Base-by-base conservation (phyloP, 2,113 vertebrate species). In the Etheostoma cragini region DNA sequence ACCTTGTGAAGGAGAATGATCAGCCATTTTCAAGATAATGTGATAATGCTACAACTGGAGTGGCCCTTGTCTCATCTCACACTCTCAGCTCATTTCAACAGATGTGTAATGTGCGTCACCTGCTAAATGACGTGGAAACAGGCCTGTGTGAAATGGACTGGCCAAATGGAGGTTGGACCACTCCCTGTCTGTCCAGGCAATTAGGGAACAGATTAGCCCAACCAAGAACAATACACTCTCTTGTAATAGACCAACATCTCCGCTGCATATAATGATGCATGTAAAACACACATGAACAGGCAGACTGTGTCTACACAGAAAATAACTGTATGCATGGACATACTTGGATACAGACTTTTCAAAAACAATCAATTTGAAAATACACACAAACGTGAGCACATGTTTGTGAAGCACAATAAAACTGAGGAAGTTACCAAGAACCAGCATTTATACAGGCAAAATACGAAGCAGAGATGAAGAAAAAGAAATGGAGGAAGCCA, bases 91-190 rank as follows among this genome's bases (percentile, higher is more conserved):
- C 78, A 71, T 87, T 83, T 81, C 65, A 83, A 90, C 93, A 93
- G 91, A 93, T 94, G 93, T 87, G 78, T 82, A 87, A 94, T 90
- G 87, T 82, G 85, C 83, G 86, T 91, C 78, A 87, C 87, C 90
- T 92, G 93, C 88, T 93, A 92, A 93, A 94, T 93, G 86, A 88
- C 14, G 72, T 86, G 83, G 85, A 89, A 93, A 91, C 79, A 60
- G 82, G 67, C 50, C 85, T 64, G 76, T 81, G 80, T 87, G 88
- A 92, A 92, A 93, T 90, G 86, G 88, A 87, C 87, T 90, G 84
- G 67, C 83, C 82, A 93, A 92, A 94, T 91, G 84, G 83, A 84
- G 83, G 81, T 64, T 78, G 91, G 88, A 87, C 88, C 81, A 81
- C 87, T 91, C 78, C 72, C 86, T 68, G 81, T 88, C 88, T 86